Evolutionary conservation across 1,140 invertebrate species (phyloP), one percentile per base, ranked within the genome.

Genomic region (Drosophila tropicalis): DNA sequence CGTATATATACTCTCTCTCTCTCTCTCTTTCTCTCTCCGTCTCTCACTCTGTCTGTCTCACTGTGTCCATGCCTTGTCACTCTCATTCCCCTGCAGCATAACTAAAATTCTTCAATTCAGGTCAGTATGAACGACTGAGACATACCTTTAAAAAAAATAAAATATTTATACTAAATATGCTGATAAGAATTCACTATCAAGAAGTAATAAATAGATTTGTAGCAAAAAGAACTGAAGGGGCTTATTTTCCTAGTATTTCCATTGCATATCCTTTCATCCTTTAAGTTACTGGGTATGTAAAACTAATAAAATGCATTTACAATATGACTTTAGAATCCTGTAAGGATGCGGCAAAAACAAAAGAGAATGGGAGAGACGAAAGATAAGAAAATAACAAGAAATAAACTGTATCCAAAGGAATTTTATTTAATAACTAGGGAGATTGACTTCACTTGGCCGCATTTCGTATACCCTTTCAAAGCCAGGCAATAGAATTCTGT

Each of bases 281-380:
- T 29, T 29, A 1, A 6, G 34, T 36, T 12, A 9, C 19, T 51
- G 17, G 44, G 17, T 51, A 51, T 22, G 29, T 10, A 51, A 51
- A 51, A 51, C 44, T 51, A 51, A 51, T 51, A 51, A 51, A 51
- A 51, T 22, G 44, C 44, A 19, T 51, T 51, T 51, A 51, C 44
- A 22, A 19, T 22, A 5, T 12, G n/a, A 51, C 19, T 51, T 51
- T 10, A 22, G 44, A 19, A 22, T 22, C 17, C 10, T 51, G 44
- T 17, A 47, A 19, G 65, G 64, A 78, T 44, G 67, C 47, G 13
- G 10, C 19, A 47, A 32, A 34, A 55, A 66, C 66, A 65, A 61
- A 57, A 56, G 36, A 63, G 64, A 47, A 72, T 36, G 40, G 1
- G 44, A 12, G 2, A 22, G 44, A 22, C 9, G 17, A 7, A 0